These are phyloP conservation scores for Peromyscus nudipes DNA, from an alignment of 2,797 vertebrate species.

Conservation along the genomic window DNA sequence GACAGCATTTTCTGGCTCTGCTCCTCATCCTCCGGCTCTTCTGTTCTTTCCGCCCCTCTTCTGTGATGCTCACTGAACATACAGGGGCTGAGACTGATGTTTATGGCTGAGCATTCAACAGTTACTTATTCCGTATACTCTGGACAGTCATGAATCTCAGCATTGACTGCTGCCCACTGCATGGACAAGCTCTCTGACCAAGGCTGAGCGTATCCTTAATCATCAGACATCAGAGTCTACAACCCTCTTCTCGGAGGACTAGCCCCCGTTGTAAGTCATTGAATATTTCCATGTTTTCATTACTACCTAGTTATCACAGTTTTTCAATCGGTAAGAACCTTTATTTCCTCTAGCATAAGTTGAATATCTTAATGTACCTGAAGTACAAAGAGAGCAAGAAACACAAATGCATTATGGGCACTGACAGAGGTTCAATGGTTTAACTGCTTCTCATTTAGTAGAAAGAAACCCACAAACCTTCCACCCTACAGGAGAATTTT, in stretches of 20 bases:
- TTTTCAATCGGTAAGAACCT: background rate
- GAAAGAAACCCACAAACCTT: constrained; percentile 56
- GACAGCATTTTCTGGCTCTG: background rate
- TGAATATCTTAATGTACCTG: constrained; percentile 17
- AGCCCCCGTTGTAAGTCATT: background rate
- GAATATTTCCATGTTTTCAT: background rate
- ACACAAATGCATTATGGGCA: background rate
- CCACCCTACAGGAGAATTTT: constrained; percentile 63
- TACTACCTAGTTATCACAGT: background rate
- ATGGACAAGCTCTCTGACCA: background rate
- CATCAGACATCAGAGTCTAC: background rate
- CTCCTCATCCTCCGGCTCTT: background rate
- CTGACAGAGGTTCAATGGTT: background rate
- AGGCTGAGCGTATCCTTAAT: background rate
- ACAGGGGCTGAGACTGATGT: too few species aligned
- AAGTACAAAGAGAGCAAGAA: background rate
- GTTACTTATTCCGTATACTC: background rate
- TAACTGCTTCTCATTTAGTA: constrained; percentile 60
- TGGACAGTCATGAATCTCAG: background rate
- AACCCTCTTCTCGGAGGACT: background rate
- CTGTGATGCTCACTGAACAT: background rate
- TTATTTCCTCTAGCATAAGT: background rate
- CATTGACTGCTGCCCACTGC: background rate
- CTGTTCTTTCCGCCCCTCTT: background rate
- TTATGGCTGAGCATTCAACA: background rate